Conservation (phyloP, 2,888 invertebrate species). For the Stenurella melanura region DNA sequence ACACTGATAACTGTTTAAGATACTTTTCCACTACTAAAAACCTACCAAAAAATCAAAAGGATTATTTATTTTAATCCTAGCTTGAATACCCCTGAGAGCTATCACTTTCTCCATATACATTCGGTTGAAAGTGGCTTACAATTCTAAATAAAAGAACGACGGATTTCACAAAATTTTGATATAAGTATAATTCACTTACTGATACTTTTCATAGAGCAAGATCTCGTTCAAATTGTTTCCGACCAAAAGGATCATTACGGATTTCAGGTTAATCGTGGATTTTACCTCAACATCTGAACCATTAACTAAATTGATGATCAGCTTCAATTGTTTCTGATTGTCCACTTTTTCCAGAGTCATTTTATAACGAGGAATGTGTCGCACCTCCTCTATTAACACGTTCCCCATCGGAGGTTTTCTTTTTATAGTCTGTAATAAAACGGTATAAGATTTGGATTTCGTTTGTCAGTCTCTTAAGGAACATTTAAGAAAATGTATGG, state of each 20-base stretch:
- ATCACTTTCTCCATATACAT: no score
- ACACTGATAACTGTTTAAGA: no score
- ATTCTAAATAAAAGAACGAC: no score
- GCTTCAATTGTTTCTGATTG: conserved; percentile 41
- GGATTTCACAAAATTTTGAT: background rate
- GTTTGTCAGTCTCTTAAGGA: no score
- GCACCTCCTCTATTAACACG: conserved; percentile 78
- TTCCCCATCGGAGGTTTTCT: conserved; percentile 85
- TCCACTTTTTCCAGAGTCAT: conserved; percentile 69
- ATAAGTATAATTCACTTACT: conserved; percentile 71
- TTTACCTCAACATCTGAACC: conserved; percentile 72
- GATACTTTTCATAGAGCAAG: conserved; percentile 75
- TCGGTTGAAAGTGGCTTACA: no score
- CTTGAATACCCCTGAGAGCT: no score
- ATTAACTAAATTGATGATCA: conserved; percentile 71
- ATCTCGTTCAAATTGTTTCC: conserved; percentile 81
- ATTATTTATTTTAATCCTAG: no score
- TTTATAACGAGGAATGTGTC: conserved; percentile 79
- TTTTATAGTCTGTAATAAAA: conserved; percentile 79
- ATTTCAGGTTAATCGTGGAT: conserved; percentile 74
- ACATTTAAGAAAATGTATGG: no score
- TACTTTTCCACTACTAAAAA: no score
- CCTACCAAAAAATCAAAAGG: no score
- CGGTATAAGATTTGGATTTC: background rate
- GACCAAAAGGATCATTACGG: conserved; percentile 78